Base-by-base conservation (phyloP, 2,113 vertebrate species). In the Spea bombifrons region DNA sequence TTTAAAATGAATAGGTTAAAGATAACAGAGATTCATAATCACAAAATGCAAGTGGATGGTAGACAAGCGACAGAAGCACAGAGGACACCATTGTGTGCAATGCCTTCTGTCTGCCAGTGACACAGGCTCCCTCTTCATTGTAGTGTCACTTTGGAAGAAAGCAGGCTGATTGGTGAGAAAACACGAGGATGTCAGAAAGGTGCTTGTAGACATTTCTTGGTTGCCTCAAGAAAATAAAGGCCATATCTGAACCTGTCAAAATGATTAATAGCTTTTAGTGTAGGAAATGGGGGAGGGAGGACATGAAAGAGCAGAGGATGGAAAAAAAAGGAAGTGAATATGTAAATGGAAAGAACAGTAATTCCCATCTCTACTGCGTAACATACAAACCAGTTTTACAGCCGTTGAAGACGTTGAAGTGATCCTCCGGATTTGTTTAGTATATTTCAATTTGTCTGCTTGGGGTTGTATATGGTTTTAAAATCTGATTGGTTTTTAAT, bases 221-320 rank as follows among this genome's bases (percentile, higher is more conserved):
- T 84, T 45, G 85, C 87, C 88, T 88, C 82, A 82, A 89, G 86
- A 87, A 88, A 89, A 90, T 86, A 87, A 88, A 89, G 88, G 88
- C 86, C 87, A 88, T 89, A 7, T 77, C 83, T 0, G 73, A 86
- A 84, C 81, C 83, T 90, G 87, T 89, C 87, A 90, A 87, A 87
- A 88, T 88, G 88, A 89, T 90, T 88, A 87, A 89, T 89, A 12
- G 81, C 86, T 88, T 86, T 86, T 84, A 86, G 86, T 79, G 85
- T 86, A 86, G 75, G 84, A 86, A 82, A 84, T 85, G 87, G 84
- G 84, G 83, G 83, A 84, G 83, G 82, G 80, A 83, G 44, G 83
- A 75, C 81, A 76, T 78, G 83, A 88, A 86, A 83, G 82, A 85
- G 73, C 69, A 74, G 80, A 83, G 83, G 82, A 82, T 84, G 84